phyloP scores from a whole-genome alignment of 1,140 invertebrate species.

The Mactra quadrangularis region DNA sequence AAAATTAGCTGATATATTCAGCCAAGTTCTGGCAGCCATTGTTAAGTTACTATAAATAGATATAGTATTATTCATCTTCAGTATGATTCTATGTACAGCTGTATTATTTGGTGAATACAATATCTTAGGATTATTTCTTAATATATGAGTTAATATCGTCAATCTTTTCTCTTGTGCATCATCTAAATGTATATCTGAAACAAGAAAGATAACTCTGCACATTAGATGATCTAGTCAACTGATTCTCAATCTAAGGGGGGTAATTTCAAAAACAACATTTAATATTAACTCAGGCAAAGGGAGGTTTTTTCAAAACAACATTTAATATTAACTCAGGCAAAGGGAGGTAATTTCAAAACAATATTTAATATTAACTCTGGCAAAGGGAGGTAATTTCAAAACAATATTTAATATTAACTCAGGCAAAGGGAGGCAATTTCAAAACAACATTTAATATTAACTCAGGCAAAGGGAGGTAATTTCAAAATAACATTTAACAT shows the following conservation, averaged over 20 bases:
- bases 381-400: not conserved
- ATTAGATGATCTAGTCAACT: too few relatives aligned
- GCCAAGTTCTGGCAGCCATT: conserved; percentile 81
- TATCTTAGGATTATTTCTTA: conserved; percentile 84
- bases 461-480: too few relatives aligned
- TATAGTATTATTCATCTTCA: conserved; percentile 84
- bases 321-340: not conserved
- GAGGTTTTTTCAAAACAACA: too few relatives aligned
- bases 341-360: too few relatives aligned
- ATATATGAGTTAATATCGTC: conserved; percentile 82
- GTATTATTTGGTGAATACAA: conserved; percentile 83
- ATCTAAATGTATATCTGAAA: not conserved
- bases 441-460: too few relatives aligned
- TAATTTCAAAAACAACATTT: too few relatives aligned
- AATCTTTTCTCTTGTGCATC: conserved; percentile 67
- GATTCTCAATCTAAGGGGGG: too few relatives aligned
- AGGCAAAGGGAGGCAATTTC: too few relatives aligned
- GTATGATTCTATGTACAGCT: conserved; percentile 81
- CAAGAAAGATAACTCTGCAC: too few relatives aligned
- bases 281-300: too few relatives aligned
- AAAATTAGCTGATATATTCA: conserved; percentile 82
- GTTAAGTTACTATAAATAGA: conserved; percentile 82
- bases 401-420: too few relatives aligned
- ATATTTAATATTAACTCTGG: not conserved
- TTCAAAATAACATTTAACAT: too few relatives aligned